Percentiles rank a stretch among this genome's conserved stretches.
Evolutionary conservation across 1,140 invertebrate genomes (phyloP).

Genomic region (Rhagoletis pomonella): DNA sequence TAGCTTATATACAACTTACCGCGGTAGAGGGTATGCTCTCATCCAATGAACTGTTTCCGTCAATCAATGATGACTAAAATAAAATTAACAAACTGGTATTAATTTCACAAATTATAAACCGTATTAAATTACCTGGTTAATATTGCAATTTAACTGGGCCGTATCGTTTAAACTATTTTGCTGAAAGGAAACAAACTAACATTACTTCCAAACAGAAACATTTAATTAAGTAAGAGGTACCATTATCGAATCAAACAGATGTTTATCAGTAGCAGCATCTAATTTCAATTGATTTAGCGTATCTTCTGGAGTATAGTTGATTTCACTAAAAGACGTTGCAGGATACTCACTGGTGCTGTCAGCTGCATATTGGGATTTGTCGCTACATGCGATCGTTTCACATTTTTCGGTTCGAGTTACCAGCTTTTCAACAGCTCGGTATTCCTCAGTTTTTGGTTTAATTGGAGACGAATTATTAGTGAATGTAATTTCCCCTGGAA

Average conservation of each 20-base stretch:
- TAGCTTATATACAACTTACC: neutral
- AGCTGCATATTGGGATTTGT: neutral
- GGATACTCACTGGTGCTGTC: constrained; percentile 4
- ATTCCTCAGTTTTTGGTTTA: neutral
- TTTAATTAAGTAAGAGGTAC: neutral
- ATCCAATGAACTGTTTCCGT: neutral
- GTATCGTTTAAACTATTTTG: neutral
- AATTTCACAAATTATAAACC: no score
- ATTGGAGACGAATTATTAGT: neutral
- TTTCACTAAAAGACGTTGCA: neutral
- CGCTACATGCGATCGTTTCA: neutral
- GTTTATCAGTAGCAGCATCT: constrained; percentile 60
- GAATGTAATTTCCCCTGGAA: neutral
- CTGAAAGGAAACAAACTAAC: neutral
- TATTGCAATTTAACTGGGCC: neutral
- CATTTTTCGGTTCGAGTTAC: neutral
- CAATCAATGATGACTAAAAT: neutral
- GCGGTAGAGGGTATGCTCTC: neutral
- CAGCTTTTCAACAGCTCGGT: neutral
- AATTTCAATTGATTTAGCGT: constrained; percentile 31
- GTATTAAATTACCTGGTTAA: neutral
- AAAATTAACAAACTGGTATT: neutral
- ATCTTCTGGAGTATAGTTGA: constrained; percentile 15
- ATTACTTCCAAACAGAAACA: neutral
- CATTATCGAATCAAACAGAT: constrained; percentile 31